These are phyloP conservation scores for Sphaeramia orbicularis DNA, from an alignment of 2,797 vertebrate genomes.

Conservation along the genomic window DNA sequence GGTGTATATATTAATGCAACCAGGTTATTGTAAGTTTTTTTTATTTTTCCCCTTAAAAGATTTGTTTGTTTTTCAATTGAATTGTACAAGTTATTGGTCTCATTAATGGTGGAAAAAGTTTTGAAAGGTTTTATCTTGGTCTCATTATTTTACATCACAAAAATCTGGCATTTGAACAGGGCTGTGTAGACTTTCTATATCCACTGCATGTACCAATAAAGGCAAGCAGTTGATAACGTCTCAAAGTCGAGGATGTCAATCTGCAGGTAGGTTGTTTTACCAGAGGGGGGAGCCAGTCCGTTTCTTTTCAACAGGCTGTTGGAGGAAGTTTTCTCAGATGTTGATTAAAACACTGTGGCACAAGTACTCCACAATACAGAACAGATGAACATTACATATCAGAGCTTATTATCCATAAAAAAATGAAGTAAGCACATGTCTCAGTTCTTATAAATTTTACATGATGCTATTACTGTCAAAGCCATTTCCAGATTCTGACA, in stretches of 20 bases:
- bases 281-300: slow-evolving; percentile 67
- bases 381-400: background rate
- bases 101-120: no score
- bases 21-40: no score
- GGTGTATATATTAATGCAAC: no score
- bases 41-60: no score
- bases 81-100: no score
- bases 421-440: background rate
- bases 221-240: background rate
- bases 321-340: background rate
- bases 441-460: background rate
- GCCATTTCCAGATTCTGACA: background rate
- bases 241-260: background rate
- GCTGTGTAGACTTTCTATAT: no score
- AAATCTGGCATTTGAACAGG: no score
- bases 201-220: background rate
- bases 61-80: no score
- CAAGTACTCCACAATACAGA: background rate
- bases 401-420: background rate
- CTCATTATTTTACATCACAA: no score
- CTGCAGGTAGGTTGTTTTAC: slow-evolving; percentile 14
- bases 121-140: no score
- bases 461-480: background rate
- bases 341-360: background rate
- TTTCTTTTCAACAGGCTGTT: slow-evolving; percentile 3